phyloP scores from a whole-genome alignment of 1,140 invertebrate genomes.

The Ericerus pela region DNA sequence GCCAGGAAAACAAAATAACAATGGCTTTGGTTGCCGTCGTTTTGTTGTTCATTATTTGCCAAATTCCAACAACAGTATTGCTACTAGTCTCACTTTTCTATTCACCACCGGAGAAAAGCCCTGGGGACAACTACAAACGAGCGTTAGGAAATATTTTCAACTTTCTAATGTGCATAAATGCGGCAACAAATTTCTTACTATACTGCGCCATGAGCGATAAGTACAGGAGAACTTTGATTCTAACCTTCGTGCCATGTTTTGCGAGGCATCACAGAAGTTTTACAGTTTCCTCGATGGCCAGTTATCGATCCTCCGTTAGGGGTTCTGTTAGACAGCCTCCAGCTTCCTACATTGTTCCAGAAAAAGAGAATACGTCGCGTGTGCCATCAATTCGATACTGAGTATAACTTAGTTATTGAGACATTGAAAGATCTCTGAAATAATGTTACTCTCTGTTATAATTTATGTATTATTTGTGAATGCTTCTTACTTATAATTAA shows the following conservation, averaged over 20 bases:
- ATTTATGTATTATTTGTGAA: too few relatives aligned
- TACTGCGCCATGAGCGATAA: constrained; percentile 62
- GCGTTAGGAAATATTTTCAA: constrained; percentile 57
- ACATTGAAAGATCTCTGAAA: too few relatives aligned
- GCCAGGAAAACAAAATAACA: constrained; percentile 55
- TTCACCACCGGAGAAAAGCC: constrained; percentile 23
- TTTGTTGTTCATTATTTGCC: constrained; percentile 54
- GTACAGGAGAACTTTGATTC: constrained; percentile 52
- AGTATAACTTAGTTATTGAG: too few relatives aligned
- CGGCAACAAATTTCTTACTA: constrained; percentile 56
- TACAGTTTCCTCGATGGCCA: neutral
- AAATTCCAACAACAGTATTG: constrained; percentile 46
- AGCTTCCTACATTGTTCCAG: neutral
- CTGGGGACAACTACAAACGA: constrained; percentile 30
- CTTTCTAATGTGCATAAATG: constrained; percentile 51
- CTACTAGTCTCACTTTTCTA: constrained; percentile 38
- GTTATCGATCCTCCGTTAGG: neutral
- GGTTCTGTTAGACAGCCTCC: neutral
- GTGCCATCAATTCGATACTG: neutral
- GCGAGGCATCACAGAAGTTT: constrained; percentile 12
- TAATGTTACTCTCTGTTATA: too few relatives aligned
- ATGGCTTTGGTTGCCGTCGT: constrained; percentile 60
- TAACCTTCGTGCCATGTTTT: constrained; percentile 42
- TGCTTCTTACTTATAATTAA: too few relatives aligned
- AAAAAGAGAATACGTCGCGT: neutral